A percentile compares a stretch with the other conserved stretches of the same genome.
phyloP scores from a whole-genome alignment of 1,140 invertebrate species.

The Bombus breviceps region DNA sequence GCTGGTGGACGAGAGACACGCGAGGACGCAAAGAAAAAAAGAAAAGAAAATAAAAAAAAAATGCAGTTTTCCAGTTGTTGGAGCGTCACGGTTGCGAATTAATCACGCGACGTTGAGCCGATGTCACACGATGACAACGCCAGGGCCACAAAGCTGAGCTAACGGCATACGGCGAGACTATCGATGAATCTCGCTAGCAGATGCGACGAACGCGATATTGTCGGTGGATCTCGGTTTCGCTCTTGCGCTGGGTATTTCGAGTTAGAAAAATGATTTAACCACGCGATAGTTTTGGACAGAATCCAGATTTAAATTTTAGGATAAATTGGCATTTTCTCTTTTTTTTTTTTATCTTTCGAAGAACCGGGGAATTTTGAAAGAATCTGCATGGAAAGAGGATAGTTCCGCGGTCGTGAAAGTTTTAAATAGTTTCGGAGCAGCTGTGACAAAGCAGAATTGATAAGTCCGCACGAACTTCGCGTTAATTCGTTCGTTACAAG shows the following conservation, averaged over 20 bases:
- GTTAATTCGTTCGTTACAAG: too few species aligned
- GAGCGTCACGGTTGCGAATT: constrained; percentile 64
- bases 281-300: too few species aligned
- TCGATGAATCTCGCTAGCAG: not conserved
- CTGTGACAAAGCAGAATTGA: too few species aligned
- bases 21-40: constrained; percentile 28
- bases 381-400: too few species aligned
- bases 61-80: constrained; percentile 34
- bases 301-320: too few species aligned
- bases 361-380: not conserved
- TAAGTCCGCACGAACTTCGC: too few species aligned
- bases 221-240: not conserved
- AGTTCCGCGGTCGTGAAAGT: too few species aligned
- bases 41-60: constrained; percentile 6
- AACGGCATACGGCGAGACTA: not conserved
- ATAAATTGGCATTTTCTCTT: not conserved
- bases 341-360: not conserved
- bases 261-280: not conserved
- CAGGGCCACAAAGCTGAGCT: constrained; percentile 61
- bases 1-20: not conserved
- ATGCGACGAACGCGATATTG: not conserved
- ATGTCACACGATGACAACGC: constrained; percentile 55
- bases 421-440: too few species aligned
- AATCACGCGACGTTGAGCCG: constrained; percentile 73
- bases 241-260: not conserved